Conservation (phyloP, 2,797 vertebrate genomes). For the Ammospiza maritima region DNA sequence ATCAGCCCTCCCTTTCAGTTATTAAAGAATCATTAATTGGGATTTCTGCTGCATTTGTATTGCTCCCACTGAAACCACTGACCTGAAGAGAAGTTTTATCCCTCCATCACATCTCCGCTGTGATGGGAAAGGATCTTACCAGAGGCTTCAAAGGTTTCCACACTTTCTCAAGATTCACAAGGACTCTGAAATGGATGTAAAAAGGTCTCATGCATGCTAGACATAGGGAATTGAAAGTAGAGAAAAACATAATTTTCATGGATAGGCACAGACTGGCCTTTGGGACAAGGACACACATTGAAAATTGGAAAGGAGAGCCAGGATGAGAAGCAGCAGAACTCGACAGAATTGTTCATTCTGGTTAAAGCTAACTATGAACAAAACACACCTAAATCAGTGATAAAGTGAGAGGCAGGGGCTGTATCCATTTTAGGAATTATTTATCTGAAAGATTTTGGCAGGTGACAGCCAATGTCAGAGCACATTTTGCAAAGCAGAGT, state of each 20-base stretch:
- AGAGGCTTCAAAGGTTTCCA: background rate
- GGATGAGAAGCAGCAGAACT: background rate
- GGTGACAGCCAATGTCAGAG: background rate
- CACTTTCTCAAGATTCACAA: background rate
- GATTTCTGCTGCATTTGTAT: background rate
- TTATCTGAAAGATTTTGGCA: background rate
- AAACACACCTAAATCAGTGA: background rate
- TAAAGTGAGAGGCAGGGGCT: background rate
- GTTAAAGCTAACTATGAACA: background rate
- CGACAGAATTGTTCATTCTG: background rate
- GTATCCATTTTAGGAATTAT: background rate
- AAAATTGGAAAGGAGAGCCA: background rate
- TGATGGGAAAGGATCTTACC: background rate
- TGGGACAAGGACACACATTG: background rate
- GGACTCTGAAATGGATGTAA: background rate
- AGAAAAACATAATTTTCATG: background rate
- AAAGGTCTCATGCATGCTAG: background rate
- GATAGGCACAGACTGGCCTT: rapidly evolving
- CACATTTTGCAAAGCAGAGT: background rate
- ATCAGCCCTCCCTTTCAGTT: background rate
- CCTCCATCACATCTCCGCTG: background rate
- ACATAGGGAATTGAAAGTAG: background rate
- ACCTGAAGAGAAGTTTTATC: background rate
- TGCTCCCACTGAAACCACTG: background rate
- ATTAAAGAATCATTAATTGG: background rate